Base-by-base conservation (phyloP, 2,888 invertebrate genomes). In the Lordiphosa fenestrarum region DNA sequence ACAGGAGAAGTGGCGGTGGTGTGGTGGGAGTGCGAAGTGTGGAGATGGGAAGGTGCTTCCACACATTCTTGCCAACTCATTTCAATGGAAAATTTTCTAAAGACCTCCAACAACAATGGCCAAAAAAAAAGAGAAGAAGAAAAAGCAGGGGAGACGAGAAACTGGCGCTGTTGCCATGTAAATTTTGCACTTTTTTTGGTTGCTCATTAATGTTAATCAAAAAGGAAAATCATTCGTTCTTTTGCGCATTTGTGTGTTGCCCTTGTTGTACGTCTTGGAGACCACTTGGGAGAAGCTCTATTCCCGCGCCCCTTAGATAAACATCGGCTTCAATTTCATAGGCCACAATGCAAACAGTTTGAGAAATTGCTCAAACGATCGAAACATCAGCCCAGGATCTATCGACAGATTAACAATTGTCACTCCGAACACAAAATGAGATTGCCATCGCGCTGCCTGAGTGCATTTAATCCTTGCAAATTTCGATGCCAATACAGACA, bases 121-220 rank as follows among this genome's bases (percentile, higher is more conserved):
- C 21, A 44, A 40, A 58, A 35, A 15, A 15, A 15, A 15, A 15
- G 15, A 42, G n/a, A 53, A 25, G 42, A 49, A 49, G 37, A 57
- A 47, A 6, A 23, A 39, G 12, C 37, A 53, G 35, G 12, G 4
- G n/a, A 15, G 38, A 13, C 21, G 19, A 30, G 40, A 55, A 40
- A 49, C 36, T 33, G 60, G 39, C 55, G 48, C 46, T 53, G 81
- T 77, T 77, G 77, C 77, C 71, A 77, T 84, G 77, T 68, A 84
- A 65, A 81, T 76, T 81, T 80, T 84, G 77, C 82, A 81, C 77
- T 76, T 84, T 77, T 84, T 70, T 30, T 30, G 30, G 71, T 75
- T 76, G 84, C 73, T 77, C 84, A 84, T 84, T 77, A 77, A 76
- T 76, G 84, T 68, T 81, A 70, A 68, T 76, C 77, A 84, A 84